Evolutionary conservation across 2,113 vertebrate species (phyloP), one percentile per base, ranked within the genome.

Genomic region (Prochilodus magdalenae): DNA sequence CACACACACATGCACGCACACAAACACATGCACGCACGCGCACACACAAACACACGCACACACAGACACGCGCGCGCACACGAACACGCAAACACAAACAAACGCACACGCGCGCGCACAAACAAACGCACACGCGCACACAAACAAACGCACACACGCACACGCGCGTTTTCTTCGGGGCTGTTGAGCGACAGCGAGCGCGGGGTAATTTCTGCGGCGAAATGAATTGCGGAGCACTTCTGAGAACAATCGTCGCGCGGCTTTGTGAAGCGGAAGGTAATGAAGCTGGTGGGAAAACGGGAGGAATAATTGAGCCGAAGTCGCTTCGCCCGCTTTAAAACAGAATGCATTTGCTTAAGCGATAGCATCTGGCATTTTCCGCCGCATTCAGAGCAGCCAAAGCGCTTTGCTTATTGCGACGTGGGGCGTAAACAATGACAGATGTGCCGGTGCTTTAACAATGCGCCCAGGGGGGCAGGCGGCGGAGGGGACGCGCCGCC

Each of bases 371-470:
- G 84, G 84, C 72, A 49, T 77, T 70, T 76, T 47, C 57, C 18
- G 59, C 80, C 67, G 49, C 27, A 67, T 70, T 76, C 60, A 5
- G 60, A 59, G 29, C 51, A 6, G 40, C 13, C 20, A 5, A 13
- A 44, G 53, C 59, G 55, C 44, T 75, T 60, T 67, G 71, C 71
- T 79, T 81, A 79, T 75, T 75, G 75, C 67, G 65, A 79, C 53
- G 72, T 27, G 18, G 65, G 73, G 73, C 53, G 74, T 86, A 73
- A 86, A 85, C 80, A 83, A 57, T 72, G 77, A 79, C 84, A 86
- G 81, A 80, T 86, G 84, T 53, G 69, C 18, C 27, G 57, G 65
- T 80, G 80, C 47, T 86, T 86, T 83, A 83, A 83, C 81, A 86
- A 80, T 76, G 62, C 59, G 20, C 81, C 66, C 12, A 67, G 77